These are phyloP conservation scores for Zosterops japonicus DNA, from an alignment of 2,113 vertebrate genomes.

Conservation along the genomic window DNA sequence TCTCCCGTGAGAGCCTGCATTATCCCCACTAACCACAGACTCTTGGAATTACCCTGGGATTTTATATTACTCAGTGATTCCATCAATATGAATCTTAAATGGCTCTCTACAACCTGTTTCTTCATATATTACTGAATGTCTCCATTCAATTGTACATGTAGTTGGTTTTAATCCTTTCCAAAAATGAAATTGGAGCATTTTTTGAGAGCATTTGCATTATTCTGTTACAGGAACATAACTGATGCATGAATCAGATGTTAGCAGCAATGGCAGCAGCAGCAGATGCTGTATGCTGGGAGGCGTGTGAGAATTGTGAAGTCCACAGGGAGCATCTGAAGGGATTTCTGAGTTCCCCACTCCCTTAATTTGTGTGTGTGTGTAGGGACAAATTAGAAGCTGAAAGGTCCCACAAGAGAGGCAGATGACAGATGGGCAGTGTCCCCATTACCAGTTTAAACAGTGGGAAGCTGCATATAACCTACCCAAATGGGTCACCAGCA, in stretches of 20 bases:
- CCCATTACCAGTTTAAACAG: background rate
- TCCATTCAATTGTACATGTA: background rate
- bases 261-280: background rate
- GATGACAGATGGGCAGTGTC: background rate
- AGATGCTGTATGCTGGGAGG: background rate
- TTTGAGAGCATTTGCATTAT: background rate
- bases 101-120: background rate
- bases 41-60: background rate
- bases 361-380: background rate
- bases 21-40: background rate
- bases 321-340: background rate
- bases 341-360: background rate
- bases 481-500: background rate
- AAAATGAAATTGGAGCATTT: background rate
- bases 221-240: background rate
- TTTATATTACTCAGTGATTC: background rate
- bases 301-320: accelerated
- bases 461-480: accelerated
- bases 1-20: background rate
- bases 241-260: background rate
- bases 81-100: background rate
- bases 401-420: accelerated
- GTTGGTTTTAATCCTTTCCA: background rate
- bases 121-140: background rate
- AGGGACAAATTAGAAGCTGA: background rate